A percentile compares a stretch with the other conserved stretches of the same genome.
Conservation (phyloP, 2,888 invertebrate species). For the Marronus borbonicus region DNA sequence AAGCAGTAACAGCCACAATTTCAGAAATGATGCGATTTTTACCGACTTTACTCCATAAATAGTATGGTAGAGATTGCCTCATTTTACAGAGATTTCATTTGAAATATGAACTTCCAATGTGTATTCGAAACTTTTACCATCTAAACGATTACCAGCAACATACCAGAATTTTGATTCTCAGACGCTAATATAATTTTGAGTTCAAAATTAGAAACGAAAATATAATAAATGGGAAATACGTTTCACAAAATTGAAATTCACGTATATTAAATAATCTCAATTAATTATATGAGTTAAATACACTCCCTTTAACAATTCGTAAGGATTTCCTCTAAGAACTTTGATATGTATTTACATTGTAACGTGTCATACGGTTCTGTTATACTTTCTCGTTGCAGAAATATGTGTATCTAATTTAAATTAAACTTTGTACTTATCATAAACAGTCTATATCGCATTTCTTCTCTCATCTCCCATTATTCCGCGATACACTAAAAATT, state of each 20-base stretch:
- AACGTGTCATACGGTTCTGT: background rate
- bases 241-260: no score
- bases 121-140: no score
- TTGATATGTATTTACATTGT: slow-evolving; percentile 23
- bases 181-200: no score
- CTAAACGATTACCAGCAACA: no score
- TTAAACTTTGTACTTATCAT: slow-evolving; percentile 25
- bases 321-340: background rate
- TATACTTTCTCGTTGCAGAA: background rate
- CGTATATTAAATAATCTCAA: background rate
- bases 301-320: background rate
- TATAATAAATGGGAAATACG: background rate
- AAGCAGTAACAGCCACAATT: no score
- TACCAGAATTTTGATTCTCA: no score
- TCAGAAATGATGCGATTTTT: no score
- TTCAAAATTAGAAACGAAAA: background rate
- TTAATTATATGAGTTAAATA: slow-evolving; percentile 24
- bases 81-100: no score
- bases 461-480: no score
- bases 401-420: background rate
- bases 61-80: no score
- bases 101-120: no score
- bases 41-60: no score
- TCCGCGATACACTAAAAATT: slow-evolving; percentile 9
- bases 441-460: slow-evolving; percentile 22